A percentile compares a stretch with the other conserved stretches of the same genome.
phyloP scores from a whole-genome alignment of 1,140 invertebrate genomes.

The Habropoda laboriosa region DNA sequence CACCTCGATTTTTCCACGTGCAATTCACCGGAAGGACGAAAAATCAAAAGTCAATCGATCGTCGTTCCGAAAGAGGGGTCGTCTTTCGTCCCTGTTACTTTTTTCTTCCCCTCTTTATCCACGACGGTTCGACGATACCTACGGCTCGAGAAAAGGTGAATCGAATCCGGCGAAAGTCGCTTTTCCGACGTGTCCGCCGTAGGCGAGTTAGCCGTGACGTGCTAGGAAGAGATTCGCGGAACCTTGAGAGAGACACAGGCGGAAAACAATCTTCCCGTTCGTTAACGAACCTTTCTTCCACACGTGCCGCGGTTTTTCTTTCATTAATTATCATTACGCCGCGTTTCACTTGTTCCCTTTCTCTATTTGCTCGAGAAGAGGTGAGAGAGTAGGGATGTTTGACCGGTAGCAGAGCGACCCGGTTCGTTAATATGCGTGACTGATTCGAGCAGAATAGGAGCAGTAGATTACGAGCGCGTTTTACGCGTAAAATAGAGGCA shows the following conservation, averaged over 20 bases:
- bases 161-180: background rate
- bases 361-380: too few relatives aligned
- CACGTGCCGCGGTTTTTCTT: background rate
- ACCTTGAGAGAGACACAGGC: background rate
- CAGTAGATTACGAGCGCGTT: conserved; percentile 3
- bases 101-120: background rate
- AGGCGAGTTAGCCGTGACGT: background rate
- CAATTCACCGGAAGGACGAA: background rate
- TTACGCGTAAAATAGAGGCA: background rate
- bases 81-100: background rate
- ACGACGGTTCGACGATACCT: too few relatives aligned
- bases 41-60: background rate
- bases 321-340: conserved; percentile 27
- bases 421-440: conserved; percentile 23
- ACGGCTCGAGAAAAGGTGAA: background rate
- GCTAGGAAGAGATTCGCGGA: background rate
- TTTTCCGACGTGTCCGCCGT: background rate
- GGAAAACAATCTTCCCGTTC: background rate
- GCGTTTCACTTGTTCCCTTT: background rate
- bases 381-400: too few relatives aligned
- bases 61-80: background rate
- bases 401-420: background rate
- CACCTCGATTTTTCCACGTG: background rate
- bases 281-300: background rate
- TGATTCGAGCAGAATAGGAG: conserved; percentile 20